Base-by-base conservation (phyloP, 2,113 vertebrate species). In the Beaufortia kweichowensis region DNA sequence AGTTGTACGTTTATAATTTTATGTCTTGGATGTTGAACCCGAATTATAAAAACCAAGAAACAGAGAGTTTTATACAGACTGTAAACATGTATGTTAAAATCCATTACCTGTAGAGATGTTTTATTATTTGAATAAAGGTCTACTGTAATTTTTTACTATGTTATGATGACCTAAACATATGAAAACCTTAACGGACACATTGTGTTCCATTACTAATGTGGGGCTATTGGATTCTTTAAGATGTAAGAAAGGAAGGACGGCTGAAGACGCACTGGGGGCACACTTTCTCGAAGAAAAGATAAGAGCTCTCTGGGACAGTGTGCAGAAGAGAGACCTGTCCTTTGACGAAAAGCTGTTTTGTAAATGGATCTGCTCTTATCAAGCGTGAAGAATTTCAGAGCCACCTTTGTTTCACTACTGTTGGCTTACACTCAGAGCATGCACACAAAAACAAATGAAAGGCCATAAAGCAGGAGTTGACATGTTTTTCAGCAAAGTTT, bases 351-450 rank as follows among this genome's bases (percentile, higher is more conserved):
- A 71, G 56, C 69, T 71, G 74, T 78, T 74, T 75, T 82, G 82
- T 75, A 80, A 81, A 83, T 81, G 57, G 71, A 85, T 83, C 84
- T 63, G 67, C 41, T 71, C 73, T 84, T 85, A 84, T 85, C 82
- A 81, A 74, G 80, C 68, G 43, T 84, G 68, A 82, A 79, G 82
- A 75, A 85, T 81, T 83, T 86, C 73, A 68, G 78, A 43, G 68
- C 67, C 43, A 68, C 70, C 74, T 77, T 76, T 73, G 68, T 68
- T 35, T 72, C 55, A 74, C 78, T 68, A 39, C 57, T 60, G 28
- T 21, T 74, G 74, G 77, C 67, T 59, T 73, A 59, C 48, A 9
- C 11, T 79, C 72, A 82, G 72, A 55, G 81, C 68, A 59, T 75
- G 59, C 29, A 9, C 41, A 67, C 62, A 29, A 77, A 56, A 73